Percentiles rank a stretch among this genome's conserved stretches.
Evolutionary conservation across 2,888 invertebrate genomes (phyloP).

Genomic region (Salticus scenicus): DNA sequence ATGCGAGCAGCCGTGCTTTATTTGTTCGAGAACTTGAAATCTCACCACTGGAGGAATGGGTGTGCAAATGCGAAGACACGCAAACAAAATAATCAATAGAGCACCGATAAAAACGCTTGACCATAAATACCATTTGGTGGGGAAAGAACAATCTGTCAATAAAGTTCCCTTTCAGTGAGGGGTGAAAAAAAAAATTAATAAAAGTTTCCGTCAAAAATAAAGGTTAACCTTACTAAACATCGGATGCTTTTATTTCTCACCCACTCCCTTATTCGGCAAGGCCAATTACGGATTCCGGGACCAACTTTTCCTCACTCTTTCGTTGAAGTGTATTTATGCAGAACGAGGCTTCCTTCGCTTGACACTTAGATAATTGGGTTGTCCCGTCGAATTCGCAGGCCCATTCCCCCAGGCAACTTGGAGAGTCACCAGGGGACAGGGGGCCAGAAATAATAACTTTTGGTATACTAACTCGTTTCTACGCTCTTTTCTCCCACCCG

Average conservation of each 20-base stretch:
- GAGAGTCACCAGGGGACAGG: slow-evolving; percentile 61
- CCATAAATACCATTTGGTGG: slow-evolving; percentile 32
- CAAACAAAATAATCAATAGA: slow-evolving; percentile 57
- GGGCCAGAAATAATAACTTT: slow-evolving; percentile 70
- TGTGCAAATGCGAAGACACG: slow-evolving; percentile 41
- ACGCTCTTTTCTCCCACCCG: slow-evolving; percentile 36
- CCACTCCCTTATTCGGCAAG: slow-evolving; percentile 38
- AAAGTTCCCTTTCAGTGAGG: slow-evolving; percentile 43
- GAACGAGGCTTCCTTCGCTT: slow-evolving; percentile 54
- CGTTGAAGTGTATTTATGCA: slow-evolving; percentile 69
- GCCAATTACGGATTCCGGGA: slow-evolving; percentile 65
- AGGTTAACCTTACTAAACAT: slow-evolving; percentile 59
- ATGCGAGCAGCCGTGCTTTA: slow-evolving; percentile 62
- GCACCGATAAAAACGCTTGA: slow-evolving; percentile 21
- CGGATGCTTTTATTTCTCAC: slow-evolving; percentile 53
- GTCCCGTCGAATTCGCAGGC: slow-evolving; percentile 62
- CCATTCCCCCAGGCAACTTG: slow-evolving; percentile 63
- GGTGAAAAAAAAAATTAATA: not conserved
- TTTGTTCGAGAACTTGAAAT: slow-evolving; percentile 53
- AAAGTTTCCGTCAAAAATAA: slow-evolving; percentile 44
- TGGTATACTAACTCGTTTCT: slow-evolving; percentile 68
- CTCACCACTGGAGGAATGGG: slow-evolving; percentile 49
- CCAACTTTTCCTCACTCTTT: slow-evolving; percentile 62
- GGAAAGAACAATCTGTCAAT: slow-evolving; percentile 65
- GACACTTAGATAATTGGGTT: slow-evolving; percentile 69